Conservation (phyloP, 2,888 invertebrate species). For the Muschampia plurimacula region DNA sequence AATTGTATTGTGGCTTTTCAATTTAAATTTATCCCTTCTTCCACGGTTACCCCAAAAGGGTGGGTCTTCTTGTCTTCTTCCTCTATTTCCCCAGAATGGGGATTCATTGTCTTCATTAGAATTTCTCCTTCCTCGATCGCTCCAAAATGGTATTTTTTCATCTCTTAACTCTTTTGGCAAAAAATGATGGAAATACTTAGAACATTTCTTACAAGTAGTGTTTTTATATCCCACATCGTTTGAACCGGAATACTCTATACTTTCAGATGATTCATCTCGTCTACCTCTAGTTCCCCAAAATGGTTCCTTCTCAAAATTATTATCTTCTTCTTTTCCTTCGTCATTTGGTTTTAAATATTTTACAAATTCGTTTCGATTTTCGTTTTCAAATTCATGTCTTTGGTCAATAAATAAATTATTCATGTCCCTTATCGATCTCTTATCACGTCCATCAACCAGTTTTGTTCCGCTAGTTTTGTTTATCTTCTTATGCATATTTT, state of each 20-base stretch:
- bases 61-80: slow-evolving; percentile 55
- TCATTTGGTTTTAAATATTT: slow-evolving; percentile 13
- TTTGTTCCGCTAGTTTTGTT: slow-evolving; percentile 53
- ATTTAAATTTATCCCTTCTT: slow-evolving; percentile 38
- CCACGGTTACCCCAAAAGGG: slow-evolving; percentile 66
- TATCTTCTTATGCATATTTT: slow-evolving; percentile 53
- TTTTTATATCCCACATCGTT: slow-evolving; percentile 42
- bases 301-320: slow-evolving; percentile 59
- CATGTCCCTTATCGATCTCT: slow-evolving; percentile 63
- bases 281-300: slow-evolving; percentile 76
- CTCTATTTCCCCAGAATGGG: slow-evolving; percentile 48
- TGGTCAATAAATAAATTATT: slow-evolving; percentile 51
- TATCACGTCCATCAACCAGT: slow-evolving; percentile 56
- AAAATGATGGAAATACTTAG: slow-evolving; percentile 46
- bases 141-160: slow-evolving; percentile 40
- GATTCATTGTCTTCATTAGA: slow-evolving; percentile 44
- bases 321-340: slow-evolving; percentile 40
- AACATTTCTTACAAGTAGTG: slow-evolving; percentile 53
- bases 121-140: slow-evolving; percentile 38
- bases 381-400: slow-evolving; percentile 47
- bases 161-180: slow-evolving; percentile 33
- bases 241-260: slow-evolving; percentile 40
- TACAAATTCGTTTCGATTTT: slow-evolving; percentile 44
- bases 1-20: slow-evolving; percentile 41
- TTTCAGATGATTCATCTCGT: slow-evolving; percentile 63